Evolutionary conservation across 2,888 invertebrate species (phyloP).

Genomic region (Netelia virgata): DNA sequence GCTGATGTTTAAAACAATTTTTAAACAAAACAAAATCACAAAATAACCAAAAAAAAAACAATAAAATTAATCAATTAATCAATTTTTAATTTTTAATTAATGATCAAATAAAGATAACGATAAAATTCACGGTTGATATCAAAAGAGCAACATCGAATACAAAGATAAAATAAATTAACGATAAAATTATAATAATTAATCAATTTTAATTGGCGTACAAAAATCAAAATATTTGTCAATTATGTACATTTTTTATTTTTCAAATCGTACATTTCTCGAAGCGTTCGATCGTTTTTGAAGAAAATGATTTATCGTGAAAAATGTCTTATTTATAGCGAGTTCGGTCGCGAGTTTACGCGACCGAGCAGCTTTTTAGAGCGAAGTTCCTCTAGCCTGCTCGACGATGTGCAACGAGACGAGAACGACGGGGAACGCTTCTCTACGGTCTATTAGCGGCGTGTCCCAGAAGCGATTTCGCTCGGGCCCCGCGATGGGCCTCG

Average conservation of each 20-base stretch:
- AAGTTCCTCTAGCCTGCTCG: conserved; percentile 57
- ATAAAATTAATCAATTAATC: neutral
- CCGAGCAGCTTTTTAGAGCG: conserved; percentile 65
- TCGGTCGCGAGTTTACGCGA: neutral
- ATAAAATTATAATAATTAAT: neutral
- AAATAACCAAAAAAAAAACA: neutral
- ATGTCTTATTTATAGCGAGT: neutral
- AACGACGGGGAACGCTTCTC: conserved; percentile 38
- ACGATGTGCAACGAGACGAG: conserved; percentile 60
- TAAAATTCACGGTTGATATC: too few relatives aligned
- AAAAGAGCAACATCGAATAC: too few relatives aligned
- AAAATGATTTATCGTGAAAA: neutral
- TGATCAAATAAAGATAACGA: too few relatives aligned
- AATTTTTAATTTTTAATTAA: too few relatives aligned
- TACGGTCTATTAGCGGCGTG: conserved; percentile 50
- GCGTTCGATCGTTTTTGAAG: too few relatives aligned
- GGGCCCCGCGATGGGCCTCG: conserved; percentile 10
- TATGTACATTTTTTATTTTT: too few relatives aligned
- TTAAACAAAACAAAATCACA: too few relatives aligned
- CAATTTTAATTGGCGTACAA: too few relatives aligned
- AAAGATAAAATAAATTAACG: neutral
- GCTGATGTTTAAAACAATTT: neutral
- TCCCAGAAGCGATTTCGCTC: conserved; percentile 39
- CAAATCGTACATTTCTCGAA: too few relatives aligned
- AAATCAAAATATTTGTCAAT: too few relatives aligned